Percentiles rank a stretch among this genome's conserved stretches.
These are phyloP conservation scores for Notarius lentiginosus DNA, from an alignment of 2,113 vertebrate genomes.

Conservation along the genomic window DNA sequence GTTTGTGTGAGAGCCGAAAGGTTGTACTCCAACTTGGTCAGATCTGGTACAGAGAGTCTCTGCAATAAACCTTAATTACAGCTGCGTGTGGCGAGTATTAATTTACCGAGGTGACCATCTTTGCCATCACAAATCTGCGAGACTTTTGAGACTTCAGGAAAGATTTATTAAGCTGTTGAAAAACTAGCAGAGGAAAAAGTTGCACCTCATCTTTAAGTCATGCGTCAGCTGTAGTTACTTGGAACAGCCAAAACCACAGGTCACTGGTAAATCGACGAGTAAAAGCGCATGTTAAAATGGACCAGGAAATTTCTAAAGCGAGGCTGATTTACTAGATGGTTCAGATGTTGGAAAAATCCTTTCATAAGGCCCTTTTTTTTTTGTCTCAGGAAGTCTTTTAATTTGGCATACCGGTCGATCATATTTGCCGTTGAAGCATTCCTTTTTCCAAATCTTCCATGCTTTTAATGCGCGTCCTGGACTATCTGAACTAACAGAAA, in stretches of 20 bases:
- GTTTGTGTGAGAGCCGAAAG: not conserved
- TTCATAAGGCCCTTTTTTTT: not conserved
- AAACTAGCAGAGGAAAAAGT: not conserved
- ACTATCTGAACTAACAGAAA: not conserved
- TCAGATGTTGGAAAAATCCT: not conserved
- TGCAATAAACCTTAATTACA: conserved; percentile 5
- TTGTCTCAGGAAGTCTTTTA: not conserved
- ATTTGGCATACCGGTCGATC: not conserved
- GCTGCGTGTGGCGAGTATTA: not conserved
- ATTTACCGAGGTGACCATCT: not conserved
- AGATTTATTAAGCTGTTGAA: not conserved
- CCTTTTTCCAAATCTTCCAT: not conserved
- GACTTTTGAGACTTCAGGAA: not conserved
- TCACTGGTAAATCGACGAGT: not conserved
- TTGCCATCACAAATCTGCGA: not conserved
- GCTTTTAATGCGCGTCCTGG: not conserved
- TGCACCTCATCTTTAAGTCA: not conserved
- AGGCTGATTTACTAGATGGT: not conserved
- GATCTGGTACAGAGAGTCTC: not conserved
- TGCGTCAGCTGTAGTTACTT: conserved; percentile 5
- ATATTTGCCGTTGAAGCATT: not conserved
- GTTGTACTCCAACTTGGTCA: not conserved
- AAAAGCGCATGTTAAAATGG: not conserved
- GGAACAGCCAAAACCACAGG: conserved; percentile 1
- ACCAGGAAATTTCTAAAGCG: too few species aligned